Evolutionary conservation across 2,113 vertebrate species (phyloP), one percentile per base, ranked within the genome.

Genomic region (Anoplopoma fimbria): DNA sequence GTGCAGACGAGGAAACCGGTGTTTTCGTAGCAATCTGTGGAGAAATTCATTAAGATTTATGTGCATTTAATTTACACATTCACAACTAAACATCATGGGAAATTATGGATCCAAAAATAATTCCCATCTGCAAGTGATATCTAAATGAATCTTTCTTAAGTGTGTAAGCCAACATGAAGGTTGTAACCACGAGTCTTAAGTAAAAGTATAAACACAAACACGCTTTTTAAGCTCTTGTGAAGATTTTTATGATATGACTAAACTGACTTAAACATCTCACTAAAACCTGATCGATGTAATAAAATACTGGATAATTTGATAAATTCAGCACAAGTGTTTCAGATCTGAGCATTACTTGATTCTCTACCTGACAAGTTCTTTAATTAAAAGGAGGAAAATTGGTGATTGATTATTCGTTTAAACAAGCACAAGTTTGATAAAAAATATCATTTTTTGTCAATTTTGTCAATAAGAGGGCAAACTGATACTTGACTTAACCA

Each of bases 11-110:
- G 75, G 98, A 97, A 33, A 95, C 96, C 73, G 97, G 96, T 1
- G 96, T 95, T 94, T 99, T 99, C 95, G 99, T 99, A 3, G 97
- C 96, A 88, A 99, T 97, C 98, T 99, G 95, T 78, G 12, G 29
- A 81, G 25, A 80, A 0, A 69, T 9, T 15, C 13, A 34, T 9
- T 4, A 1, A n/a, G 2, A 19, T 17, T 27, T 1, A 69, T n/a
- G 4, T n/a, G 1, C 5, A 33, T 12, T 45, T 0, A 3, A 27
- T 45, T 64, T 10, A n/a, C 6, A 45, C 38, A 29, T 13, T 68
- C 6, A 51, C 7, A 29, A 17, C 3, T 9, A 27, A 61, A 63
- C 23, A 33, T 23, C 4, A 33, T 9, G 2, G 38, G 25, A 31
- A n/a, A 25, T 27, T 9, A 9, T 12, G 4, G 21, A 47, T 12